A percentile compares a stretch with the other conserved stretches of the same genome.
phyloP scores from a whole-genome alignment of 2,113 vertebrate species.

The Erinaceus europaeus region DNA sequence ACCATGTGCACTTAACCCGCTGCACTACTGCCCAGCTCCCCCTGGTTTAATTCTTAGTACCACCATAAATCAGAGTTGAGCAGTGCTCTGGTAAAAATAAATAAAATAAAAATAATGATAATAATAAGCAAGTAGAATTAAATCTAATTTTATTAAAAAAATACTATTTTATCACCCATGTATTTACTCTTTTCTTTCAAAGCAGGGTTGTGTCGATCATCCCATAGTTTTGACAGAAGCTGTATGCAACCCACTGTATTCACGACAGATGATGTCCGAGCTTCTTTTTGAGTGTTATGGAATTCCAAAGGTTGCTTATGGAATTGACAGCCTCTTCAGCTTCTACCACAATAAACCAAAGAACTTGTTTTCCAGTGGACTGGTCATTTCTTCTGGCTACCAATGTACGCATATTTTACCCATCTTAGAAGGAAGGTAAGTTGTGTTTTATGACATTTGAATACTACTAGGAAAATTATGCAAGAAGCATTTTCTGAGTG shows the following conservation, averaged over 20 bases:
- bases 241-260: constrained; percentile 86
- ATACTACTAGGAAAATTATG: not conserved
- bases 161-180: not conserved
- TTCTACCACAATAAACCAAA: constrained; percentile 87
- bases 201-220: constrained; percentile 85
- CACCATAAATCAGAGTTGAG: too few species aligned
- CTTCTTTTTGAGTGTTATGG: constrained; percentile 96
- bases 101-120: too few species aligned
- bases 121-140: too few species aligned
- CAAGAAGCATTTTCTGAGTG: not conserved
- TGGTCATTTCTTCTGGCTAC: constrained; percentile 94
- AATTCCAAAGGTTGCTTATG: constrained; percentile 93
- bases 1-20: too few species aligned
- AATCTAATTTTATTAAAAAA: not conserved
- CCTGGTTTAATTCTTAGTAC: too few species aligned
- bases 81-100: too few species aligned
- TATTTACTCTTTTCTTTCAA: not conserved
- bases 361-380: constrained; percentile 82
- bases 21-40: too few species aligned
- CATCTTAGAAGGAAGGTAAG: constrained; percentile 93
- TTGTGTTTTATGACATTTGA: not conserved
- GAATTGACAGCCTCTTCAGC: constrained; percentile 94
- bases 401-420: constrained; percentile 96
- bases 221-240: constrained; percentile 87
- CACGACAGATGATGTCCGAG: constrained; percentile 89